Percentiles rank a stretch among this genome's conserved stretches.
These are phyloP conservation scores for Endotricha flammealis DNA, from an alignment of 2,888 invertebrate species.

Conservation along the genomic window DNA sequence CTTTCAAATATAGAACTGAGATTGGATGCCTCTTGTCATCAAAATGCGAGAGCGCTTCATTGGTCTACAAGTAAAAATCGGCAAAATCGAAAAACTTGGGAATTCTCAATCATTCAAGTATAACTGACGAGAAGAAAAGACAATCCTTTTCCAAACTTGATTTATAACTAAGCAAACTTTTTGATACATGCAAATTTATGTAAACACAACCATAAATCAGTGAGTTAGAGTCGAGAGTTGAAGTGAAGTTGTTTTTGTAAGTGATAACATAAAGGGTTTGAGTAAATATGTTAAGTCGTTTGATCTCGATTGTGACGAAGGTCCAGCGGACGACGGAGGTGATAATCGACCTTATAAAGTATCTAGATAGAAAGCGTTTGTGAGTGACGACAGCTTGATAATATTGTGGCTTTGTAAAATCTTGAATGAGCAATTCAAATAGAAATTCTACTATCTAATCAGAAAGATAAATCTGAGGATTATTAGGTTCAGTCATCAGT, in stretches of 20 bases:
- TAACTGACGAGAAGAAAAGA: slow-evolving; percentile 3
- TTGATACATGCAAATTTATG: background rate
- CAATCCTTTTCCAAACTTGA: slow-evolving; percentile 6
- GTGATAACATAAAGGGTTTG: slow-evolving; percentile 2
- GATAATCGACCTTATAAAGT: slow-evolving; percentile 8
- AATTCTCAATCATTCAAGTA: background rate
- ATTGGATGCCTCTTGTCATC: slow-evolving; percentile 4
- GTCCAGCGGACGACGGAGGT: background rate
- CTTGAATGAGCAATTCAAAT: too few relatives aligned
- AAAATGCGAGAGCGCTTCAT: background rate
- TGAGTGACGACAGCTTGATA: background rate
- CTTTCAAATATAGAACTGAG: background rate
- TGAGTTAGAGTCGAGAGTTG: slow-evolving; percentile 1
- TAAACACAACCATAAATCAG: background rate
- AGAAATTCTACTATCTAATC: too few relatives aligned
- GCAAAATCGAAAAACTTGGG: background rate
- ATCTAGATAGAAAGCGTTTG: background rate
- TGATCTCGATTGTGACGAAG: slow-evolving; percentile 3
- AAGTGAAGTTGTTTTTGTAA: background rate
- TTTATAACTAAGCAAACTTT: slow-evolving; percentile 5
- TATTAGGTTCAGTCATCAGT: too few relatives aligned
- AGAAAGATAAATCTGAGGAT: too few relatives aligned
- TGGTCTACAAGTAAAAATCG: background rate
- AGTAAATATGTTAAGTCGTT: slow-evolving; percentile 9
- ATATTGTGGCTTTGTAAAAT: too few relatives aligned